These are phyloP conservation scores for Macrochelys suwanniensis DNA, from an alignment of 2,797 vertebrate genomes.

Conservation along the genomic window DNA sequence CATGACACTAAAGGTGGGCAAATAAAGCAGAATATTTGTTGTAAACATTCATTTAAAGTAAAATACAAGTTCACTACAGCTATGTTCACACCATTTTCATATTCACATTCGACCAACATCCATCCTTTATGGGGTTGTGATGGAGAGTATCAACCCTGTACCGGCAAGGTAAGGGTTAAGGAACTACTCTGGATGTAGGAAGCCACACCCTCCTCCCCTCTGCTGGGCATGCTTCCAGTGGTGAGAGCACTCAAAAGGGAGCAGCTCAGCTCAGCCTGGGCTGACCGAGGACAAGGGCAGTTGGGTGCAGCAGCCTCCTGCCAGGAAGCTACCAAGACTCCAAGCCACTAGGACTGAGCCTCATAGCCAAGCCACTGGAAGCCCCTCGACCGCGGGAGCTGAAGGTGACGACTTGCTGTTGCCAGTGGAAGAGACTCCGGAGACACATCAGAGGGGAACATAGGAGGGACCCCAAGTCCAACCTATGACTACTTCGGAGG, in stretches of 20 bases:
- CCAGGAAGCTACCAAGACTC: neutral
- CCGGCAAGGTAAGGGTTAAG: neutral
- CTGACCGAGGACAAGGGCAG: neutral
- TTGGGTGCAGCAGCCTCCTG: neutral
- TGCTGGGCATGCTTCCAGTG: neutral
- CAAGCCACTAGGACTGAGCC: neutral
- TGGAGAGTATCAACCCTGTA: no score
- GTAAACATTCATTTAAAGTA: neutral
- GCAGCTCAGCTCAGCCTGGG: neutral
- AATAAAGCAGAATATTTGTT: neutral
- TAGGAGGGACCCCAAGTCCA: no score
- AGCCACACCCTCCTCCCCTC: neutral
- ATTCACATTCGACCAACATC: neutral
- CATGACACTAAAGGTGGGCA: neutral
- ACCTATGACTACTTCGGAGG: neutral
- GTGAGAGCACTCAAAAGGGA: neutral
- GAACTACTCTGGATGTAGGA: neutral
- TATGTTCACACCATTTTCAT: neutral
- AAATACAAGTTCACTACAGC: neutral
- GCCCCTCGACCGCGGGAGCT: neutral
- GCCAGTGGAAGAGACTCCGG: neutral
- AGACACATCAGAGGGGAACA: neutral
- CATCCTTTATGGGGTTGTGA: neutral
- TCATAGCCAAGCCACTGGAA: neutral
- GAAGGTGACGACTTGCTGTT: neutral